Conservation (phyloP, 2,888 invertebrate species). For the Scaptomyza polygonia region DNA sequence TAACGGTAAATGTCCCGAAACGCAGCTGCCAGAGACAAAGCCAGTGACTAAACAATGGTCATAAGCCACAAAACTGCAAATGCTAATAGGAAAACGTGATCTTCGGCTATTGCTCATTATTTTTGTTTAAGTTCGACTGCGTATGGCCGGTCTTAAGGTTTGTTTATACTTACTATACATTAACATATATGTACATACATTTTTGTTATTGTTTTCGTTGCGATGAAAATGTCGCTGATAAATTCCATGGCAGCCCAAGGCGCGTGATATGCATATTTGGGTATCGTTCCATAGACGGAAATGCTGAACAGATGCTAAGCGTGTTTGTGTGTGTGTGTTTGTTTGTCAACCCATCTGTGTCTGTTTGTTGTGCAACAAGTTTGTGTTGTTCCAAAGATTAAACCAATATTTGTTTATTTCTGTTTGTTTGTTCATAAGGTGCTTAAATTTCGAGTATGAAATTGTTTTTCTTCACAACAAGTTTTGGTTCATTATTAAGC, state of each 20-base stretch:
- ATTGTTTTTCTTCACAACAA: conserved; percentile 5
- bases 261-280: conserved; percentile 69
- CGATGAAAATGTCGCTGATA: conserved; percentile 63
- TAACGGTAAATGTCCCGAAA: conserved; percentile 43
- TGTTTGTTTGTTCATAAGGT: conserved; percentile 25
- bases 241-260: conserved; percentile 52
- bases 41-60: conserved; percentile 54
- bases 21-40: conserved; percentile 32
- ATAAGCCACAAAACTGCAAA: conserved; percentile 48
- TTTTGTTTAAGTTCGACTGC: conserved; percentile 56
- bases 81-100: conserved; percentile 76
- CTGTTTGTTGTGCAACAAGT: conserved; percentile 52
- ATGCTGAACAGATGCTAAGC: conserved; percentile 59
- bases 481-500: conserved; percentile 22
- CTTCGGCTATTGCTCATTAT: conserved; percentile 69
- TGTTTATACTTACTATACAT: conserved; percentile 6
- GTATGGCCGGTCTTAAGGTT: conserved; percentile 18
- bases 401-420: conserved; percentile 17
- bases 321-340: conserved; percentile 23
- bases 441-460: conserved; percentile 13
- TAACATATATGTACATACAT: background rate
- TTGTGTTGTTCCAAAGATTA: conserved; percentile 24
- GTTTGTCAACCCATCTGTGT: conserved; percentile 3
- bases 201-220: conserved; percentile 4
- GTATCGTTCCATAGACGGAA: conserved; percentile 57